Evolutionary conservation across 2,888 invertebrate species (phyloP).

Genomic region (Eulithis testata): DNA sequence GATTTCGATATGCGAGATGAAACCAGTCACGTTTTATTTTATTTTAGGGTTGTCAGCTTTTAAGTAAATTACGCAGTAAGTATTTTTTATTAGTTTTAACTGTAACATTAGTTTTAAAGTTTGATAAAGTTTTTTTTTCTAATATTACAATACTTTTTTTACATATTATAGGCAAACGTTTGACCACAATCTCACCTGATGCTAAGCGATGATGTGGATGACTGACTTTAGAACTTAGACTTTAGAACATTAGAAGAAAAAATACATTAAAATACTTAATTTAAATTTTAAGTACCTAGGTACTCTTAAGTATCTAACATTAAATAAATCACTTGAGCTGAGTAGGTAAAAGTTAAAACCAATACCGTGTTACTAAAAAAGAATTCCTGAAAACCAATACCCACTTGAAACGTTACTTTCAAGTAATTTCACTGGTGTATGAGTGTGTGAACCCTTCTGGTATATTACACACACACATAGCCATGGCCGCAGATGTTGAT

Average conservation of each 20-base stretch:
- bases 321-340: slow-evolving; percentile 15
- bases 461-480: slow-evolving; percentile 73
- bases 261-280: too few relatives aligned
- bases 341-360: slow-evolving; percentile 38
- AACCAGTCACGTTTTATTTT: slow-evolving; percentile 47
- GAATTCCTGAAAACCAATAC: slow-evolving; percentile 71
- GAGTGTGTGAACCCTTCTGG: slow-evolving; percentile 74
- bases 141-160: too few relatives aligned
- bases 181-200: neutral
- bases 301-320: neutral
- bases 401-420: slow-evolving; percentile 79
- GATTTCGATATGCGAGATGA: slow-evolving; percentile 65
- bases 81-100: too few relatives aligned
- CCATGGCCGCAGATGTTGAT: slow-evolving; percentile 80
- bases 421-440: slow-evolving; percentile 75
- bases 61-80: too few relatives aligned
- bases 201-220: too few relatives aligned
- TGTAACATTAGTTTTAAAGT: too few relatives aligned
- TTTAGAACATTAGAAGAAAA: too few relatives aligned
- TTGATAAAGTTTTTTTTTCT: too few relatives aligned
- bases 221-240: too few relatives aligned
- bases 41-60: neutral
- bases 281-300: too few relatives aligned
- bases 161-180: too few relatives aligned
- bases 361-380: slow-evolving; percentile 53